Base-by-base conservation (phyloP, 2,113 vertebrate genomes). In the Datnioides undecimradiatus region DNA sequence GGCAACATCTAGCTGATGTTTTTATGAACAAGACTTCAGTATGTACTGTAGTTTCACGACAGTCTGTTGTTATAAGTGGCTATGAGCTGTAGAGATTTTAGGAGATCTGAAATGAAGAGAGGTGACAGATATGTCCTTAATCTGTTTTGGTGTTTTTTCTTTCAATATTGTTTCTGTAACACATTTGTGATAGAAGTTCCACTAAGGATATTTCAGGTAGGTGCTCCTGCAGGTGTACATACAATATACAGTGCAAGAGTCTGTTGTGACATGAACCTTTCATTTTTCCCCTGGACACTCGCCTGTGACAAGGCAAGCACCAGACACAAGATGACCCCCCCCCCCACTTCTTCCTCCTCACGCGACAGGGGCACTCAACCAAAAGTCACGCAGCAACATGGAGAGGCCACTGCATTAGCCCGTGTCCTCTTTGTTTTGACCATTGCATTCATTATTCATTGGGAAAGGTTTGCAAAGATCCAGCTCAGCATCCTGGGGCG, bases 381-480 rank as follows among this genome's bases (percentile, higher is more conserved):
- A 60, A 55, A 73, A 64, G 69, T 77, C 75, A 59, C 5, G 46
- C 59, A 79, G 60, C 51, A 57, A 33, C 79, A 66, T 58, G 34
- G 23, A 78, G 43, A 73, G 59, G 66, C 55, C 76, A 58, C 46
- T 25, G 55, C 80, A 90, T 86, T 83, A 74, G 76, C 63, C 55
- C 3, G 5, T 48, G 76, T 72, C 76, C 65, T 65, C 59, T 75
- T 82, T 79, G 68, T 82, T 89, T 75, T 88, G 81, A 90, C 80
- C 77, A 79, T 60, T 80, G 54, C 75, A 90, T 91, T 90, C 70
- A 93, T 89, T 91, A 90, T 90, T 94, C 81, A 91, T 79, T 1
- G 7, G 45, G 36, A 74, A 86, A 85, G 78, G 79, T 87, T 90
- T 82, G 82, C 75, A 86, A 80, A 87, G 66, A 80, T 76, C 77